These are phyloP conservation scores for Pseudachorutes palmiensis DNA, from an alignment of 1,140 invertebrate genomes.

Conservation along the genomic window DNA sequence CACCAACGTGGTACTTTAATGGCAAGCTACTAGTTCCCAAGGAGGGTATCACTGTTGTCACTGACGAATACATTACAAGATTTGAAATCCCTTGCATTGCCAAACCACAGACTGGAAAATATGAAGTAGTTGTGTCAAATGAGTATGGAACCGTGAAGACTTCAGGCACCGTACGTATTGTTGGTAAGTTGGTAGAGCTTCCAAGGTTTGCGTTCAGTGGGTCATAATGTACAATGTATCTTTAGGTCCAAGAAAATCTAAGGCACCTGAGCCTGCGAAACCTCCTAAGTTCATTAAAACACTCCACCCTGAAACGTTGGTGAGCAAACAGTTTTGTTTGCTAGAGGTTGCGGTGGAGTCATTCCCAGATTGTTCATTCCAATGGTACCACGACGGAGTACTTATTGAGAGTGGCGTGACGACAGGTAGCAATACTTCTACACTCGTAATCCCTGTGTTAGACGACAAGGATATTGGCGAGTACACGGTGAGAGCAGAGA, in stretches of 20 bases:
- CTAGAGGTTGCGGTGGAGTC: slow-evolving; percentile 68
- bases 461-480: slow-evolving; percentile 60
- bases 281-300: slow-evolving; percentile 66
- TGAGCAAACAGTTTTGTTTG: slow-evolving; percentile 64
- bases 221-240: no score
- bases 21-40: slow-evolving; percentile 63
- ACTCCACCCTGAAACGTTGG: slow-evolving; percentile 60
- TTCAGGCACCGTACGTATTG: slow-evolving; percentile 60
- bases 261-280: slow-evolving; percentile 48
- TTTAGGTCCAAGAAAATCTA: slow-evolving; percentile 51
- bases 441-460: slow-evolving; percentile 68
- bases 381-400: slow-evolving; percentile 65
- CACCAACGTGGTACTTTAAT: slow-evolving; percentile 81
- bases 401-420: slow-evolving; percentile 54
- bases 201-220: background rate
- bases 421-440: slow-evolving; percentile 68
- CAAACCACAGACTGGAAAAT: slow-evolving; percentile 71
- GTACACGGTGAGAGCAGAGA: slow-evolving; percentile 81
- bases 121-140: slow-evolving; percentile 70
- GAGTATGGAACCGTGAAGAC: slow-evolving; percentile 65
- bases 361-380: slow-evolving; percentile 69
- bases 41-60: slow-evolving; percentile 56
- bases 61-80: slow-evolving; percentile 56
- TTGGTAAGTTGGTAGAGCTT: slow-evolving; percentile 25
- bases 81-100: slow-evolving; percentile 60